Base-by-base conservation (phyloP, 2,888 invertebrate genomes). In the Patella depressa region DNA sequence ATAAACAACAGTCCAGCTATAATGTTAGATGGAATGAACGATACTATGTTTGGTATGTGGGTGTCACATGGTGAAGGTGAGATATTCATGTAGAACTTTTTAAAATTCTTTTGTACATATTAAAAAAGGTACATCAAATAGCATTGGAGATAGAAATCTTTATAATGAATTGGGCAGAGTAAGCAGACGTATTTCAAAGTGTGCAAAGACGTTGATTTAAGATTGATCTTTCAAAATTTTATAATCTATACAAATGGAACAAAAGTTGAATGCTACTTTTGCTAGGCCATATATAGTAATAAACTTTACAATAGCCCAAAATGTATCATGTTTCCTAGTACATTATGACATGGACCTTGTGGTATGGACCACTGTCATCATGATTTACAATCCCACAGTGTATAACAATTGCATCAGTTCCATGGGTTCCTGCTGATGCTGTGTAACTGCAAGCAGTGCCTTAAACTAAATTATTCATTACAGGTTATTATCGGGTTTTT, bases 21-120 rank as follows among this genome's bases (percentile, higher is more conserved):
- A 1, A 97, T 99, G 98, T 93, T 99, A 85, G 92, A 93, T 75
- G 96, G 95, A n/a, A 97, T 99, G 97, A 94, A 94, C 78, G 95
- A 94, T 53, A 95, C 96, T n/a, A 93, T 95, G 1, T 93, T 98
- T n/a, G 98, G 98, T 2, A 95, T 98, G 84, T 99, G 98, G 98
- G 94, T 96, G 2, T 97, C 98, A 3, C 99, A 99, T 90, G 98
- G 97, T 0, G 99, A 99, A 93, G 99, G 99, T 83, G 93, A 83
- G 81, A 75, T 65, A 5, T 19, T 9, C 9, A 0, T 7, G 45
- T 7, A 4, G 4, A 45, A 45, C 45, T 45, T 45, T 45, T 45
- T 7, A 45, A 45, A 45, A 45, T 5, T 45, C 7, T 45, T 34
- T 4, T 34, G 34, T 34, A 34, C 34, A 34, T 34, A 34, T 71